Percentiles rank a stretch among this genome's conserved stretches.
phyloP scores from a whole-genome alignment of 2,888 invertebrate genomes.

The Orthonevra nobilis region DNA sequence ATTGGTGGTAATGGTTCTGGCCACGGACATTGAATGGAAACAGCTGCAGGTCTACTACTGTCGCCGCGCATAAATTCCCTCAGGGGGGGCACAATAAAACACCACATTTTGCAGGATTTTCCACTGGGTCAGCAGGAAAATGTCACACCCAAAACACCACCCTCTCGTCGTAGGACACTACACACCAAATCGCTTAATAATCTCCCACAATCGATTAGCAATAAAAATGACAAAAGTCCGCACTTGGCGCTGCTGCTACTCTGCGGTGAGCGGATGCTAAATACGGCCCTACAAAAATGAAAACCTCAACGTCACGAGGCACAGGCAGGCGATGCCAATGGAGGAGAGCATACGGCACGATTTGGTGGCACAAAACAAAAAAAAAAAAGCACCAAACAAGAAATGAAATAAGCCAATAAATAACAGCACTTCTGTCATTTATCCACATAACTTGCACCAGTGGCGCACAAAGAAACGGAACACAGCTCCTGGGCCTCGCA shows the following conservation, averaged over 20 bases:
- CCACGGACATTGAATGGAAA: constrained; percentile 57
- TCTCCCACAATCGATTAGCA: constrained; percentile 71
- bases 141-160: constrained; percentile 45
- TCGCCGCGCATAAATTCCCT: constrained; percentile 64
- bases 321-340: not conserved
- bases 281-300: constrained; percentile 60
- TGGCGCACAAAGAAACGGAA: constrained; percentile 52
- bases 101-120: constrained; percentile 66
- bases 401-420: constrained; percentile 74
- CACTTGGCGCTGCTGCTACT: constrained; percentile 66
- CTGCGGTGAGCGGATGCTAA: constrained; percentile 70
- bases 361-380: constrained; percentile 39
- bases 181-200: constrained; percentile 69
- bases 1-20: constrained; percentile 54
- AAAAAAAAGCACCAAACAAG: constrained; percentile 23
- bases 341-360: no score
- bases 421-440: constrained; percentile 80
- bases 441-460: constrained; percentile 79
- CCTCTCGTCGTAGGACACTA: not conserved
- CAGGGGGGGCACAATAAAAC: constrained; percentile 64
- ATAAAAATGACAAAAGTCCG: constrained; percentile 70
- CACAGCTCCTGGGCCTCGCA: constrained; percentile 56
- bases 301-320: not conserved
- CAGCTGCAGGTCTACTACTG: constrained; percentile 56
- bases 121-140: constrained; percentile 69